Conservation (phyloP, 1,140 invertebrate species). For the Oreohelix idahoensis region DNA sequence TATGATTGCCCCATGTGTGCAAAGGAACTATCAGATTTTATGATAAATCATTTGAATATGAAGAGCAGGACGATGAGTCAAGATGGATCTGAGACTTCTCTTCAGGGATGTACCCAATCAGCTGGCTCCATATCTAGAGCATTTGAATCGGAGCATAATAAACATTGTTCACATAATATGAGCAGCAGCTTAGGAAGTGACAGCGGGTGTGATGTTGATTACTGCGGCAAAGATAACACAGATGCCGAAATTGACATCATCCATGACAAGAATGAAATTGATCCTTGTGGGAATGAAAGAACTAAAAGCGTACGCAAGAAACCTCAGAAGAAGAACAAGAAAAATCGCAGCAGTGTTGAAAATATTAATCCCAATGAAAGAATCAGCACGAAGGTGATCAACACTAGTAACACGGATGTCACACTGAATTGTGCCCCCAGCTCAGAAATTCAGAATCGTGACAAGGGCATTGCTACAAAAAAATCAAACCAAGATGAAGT, state of each 20-base stretch:
- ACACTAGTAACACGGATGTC: neutral
- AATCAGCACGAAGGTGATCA: neutral
- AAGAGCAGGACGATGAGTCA: neutral
- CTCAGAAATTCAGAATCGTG: neutral
- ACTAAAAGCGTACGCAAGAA: neutral
- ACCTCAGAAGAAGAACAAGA: neutral
- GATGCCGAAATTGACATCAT: neutral
- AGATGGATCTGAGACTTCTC: neutral
- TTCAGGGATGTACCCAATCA: neutral
- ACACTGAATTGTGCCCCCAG: neutral
- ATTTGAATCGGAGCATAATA: neutral
- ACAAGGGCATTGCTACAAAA: no score
- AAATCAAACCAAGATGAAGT: neutral
- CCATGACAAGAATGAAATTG: neutral
- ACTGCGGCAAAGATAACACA: neutral
- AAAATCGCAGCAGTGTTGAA: neutral
- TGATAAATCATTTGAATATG: slow-evolving; percentile 18
- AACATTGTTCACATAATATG: neutral
- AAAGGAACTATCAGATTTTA: neutral
- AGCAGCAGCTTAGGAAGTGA: neutral
- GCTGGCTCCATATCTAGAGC: neutral
- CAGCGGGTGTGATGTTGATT: neutral
- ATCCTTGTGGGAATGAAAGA: neutral
- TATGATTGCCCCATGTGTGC: slow-evolving; percentile 5
- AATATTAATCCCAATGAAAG: neutral